Percentiles rank a stretch among this genome's conserved stretches.
phyloP scores from a whole-genome alignment of 2,797 vertebrate genomes.

The Margarornis squamiger region DNA sequence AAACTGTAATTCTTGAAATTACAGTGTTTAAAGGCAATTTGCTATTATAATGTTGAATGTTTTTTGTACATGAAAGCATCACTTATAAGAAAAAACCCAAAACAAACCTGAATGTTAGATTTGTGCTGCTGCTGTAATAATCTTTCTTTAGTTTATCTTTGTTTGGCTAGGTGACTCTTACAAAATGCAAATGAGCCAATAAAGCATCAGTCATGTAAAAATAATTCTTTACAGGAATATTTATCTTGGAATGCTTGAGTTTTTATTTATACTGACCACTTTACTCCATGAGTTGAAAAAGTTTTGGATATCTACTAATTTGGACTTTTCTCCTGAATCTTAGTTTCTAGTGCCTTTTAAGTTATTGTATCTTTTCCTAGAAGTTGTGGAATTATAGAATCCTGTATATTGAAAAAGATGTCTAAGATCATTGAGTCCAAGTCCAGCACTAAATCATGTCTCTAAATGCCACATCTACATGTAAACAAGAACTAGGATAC shows the following conservation, averaged over 20 bases:
- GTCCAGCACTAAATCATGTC: background rate
- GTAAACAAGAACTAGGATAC: background rate
- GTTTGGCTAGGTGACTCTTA: background rate
- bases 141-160: slow-evolving; percentile 28
- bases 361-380: background rate
- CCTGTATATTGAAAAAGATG: background rate
- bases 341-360: background rate
- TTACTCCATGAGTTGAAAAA: background rate
- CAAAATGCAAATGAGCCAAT: background rate
- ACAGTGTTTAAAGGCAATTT: slow-evolving; percentile 15
- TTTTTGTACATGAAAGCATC: slow-evolving; percentile 13
- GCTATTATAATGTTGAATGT: slow-evolving; percentile 8
- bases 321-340: background rate
- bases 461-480: background rate
- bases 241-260: background rate
- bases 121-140: slow-evolving; percentile 28
- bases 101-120: background rate
- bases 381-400: background rate
- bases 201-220: background rate
- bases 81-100: slow-evolving; percentile 11
- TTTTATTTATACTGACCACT: background rate
- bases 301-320: background rate
- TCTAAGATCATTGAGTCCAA: background rate
- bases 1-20: slow-evolving; percentile 57
- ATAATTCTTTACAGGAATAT: background rate